Evolutionary conservation across 2,797 vertebrate genomes (phyloP).

Genomic region (Salarias fasciatus): DNA sequence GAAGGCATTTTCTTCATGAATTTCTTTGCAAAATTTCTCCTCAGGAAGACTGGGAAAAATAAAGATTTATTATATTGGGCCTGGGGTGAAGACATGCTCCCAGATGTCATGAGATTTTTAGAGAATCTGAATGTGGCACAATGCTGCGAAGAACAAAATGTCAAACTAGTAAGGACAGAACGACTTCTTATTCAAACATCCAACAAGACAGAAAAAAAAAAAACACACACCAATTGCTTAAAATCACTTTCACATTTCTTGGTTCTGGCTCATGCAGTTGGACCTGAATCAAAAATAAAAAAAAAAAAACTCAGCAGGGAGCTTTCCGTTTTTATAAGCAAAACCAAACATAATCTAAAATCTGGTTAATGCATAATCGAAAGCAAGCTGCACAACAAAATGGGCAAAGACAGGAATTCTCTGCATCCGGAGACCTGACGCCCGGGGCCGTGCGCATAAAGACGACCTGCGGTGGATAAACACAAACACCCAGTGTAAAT

Average conservation of each 20-base stretch:
- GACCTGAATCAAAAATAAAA: conserved; percentile 27
- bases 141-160: not conserved
- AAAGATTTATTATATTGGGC: conserved; percentile 12
- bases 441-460: conserved; percentile 34
- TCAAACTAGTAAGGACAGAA: not conserved
- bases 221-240: conserved; percentile 9
- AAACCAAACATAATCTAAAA: conserved; percentile 51
- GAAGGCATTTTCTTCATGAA: conserved; percentile 53
- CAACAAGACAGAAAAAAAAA: not conserved
- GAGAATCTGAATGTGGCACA: conserved; percentile 3
- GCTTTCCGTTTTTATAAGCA: conserved; percentile 30
- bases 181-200: conserved; percentile 1
- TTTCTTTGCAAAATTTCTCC: conserved; percentile 44
- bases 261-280: conserved; percentile 41
- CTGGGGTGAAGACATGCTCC: not conserved
- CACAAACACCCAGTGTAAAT: conserved; percentile 39
- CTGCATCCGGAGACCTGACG: conserved; percentile 36
- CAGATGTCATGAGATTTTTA: not conserved
- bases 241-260: conserved; percentile 22
- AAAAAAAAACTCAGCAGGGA: conserved; percentile 30
- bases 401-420: conserved; percentile 14
- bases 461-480: conserved; percentile 32
- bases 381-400: conserved; percentile 25
- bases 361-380: conserved; percentile 45
- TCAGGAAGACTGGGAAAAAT: conserved; percentile 31